Conservation (phyloP, 2,888 invertebrate species). For the Alviniconcha strummeri region DNA sequence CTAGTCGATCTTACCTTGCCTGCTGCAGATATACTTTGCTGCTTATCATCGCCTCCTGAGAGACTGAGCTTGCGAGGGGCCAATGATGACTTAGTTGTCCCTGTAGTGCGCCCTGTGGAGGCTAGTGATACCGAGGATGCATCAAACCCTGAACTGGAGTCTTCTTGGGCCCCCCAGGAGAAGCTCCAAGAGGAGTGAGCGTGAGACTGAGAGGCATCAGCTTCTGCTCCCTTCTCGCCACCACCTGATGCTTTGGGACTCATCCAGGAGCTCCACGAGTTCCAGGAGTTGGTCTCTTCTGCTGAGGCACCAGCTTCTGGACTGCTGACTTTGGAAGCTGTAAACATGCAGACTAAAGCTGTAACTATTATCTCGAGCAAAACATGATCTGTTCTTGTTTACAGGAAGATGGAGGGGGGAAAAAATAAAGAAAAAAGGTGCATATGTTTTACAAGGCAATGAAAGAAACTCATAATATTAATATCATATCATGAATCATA, state of each 20-base stretch:
- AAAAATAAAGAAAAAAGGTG: no score
- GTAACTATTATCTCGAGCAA: no score
- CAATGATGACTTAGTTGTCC: background rate
- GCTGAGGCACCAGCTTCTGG: background rate
- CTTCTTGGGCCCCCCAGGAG: slow-evolving; percentile 39
- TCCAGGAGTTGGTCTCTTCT: slow-evolving; percentile 43
- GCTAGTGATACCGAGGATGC: background rate
- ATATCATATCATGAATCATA: no score
- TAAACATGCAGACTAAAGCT: background rate
- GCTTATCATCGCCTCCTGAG: background rate
- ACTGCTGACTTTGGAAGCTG: slow-evolving; percentile 1
- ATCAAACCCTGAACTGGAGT: background rate
- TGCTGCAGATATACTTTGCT: background rate
- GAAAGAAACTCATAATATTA: no score
- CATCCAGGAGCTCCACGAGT: slow-evolving; percentile 46
- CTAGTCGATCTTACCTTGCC: background rate
- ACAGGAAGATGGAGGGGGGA: no score
- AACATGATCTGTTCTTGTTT: no score
- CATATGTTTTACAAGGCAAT: no score
- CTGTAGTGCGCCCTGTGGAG: background rate
- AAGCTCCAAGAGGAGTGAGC: slow-evolving; percentile 36
- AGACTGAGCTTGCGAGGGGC: background rate
- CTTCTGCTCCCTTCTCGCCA: slow-evolving; percentile 24
- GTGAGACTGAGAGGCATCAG: slow-evolving; percentile 14
- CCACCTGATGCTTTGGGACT: slow-evolving; percentile 18